Conservation (phyloP, 2,113 vertebrate genomes). For the Gallinago media region DNA sequence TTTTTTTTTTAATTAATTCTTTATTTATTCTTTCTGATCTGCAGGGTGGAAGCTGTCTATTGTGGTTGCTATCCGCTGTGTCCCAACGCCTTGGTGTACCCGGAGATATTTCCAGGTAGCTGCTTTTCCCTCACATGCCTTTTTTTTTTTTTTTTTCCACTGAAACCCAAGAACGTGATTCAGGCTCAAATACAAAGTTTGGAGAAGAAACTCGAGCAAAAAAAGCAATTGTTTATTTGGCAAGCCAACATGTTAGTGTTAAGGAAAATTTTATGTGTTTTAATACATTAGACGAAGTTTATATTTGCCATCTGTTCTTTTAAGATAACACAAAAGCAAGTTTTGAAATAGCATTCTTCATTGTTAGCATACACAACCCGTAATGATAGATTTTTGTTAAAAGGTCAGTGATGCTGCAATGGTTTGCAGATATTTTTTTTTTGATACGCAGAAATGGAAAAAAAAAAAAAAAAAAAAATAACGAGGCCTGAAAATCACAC, state of each 20-base stretch:
- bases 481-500: conserved; percentile 70
- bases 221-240: conserved; percentile 88
- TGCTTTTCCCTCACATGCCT: not conserved
- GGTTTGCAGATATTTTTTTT: conserved; percentile 76
- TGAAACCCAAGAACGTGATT: conserved; percentile 31
- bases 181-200: conserved; percentile 72
- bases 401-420: conserved; percentile 76
- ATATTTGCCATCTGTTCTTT: conserved; percentile 89
- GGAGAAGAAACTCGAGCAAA: conserved; percentile 79
- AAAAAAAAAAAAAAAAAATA: not conserved
- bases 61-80: conserved; percentile 95
- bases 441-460: conserved; percentile 45
- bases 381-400: conserved; percentile 79
- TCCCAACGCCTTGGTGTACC: conserved; percentile 92
- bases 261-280: conserved; percentile 86
- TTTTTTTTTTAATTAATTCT: not conserved
- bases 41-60: conserved; percentile 92
- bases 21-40: conserved; percentile 38
- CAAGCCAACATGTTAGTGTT: conserved; percentile 85
- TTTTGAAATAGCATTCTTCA: conserved; percentile 87
- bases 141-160: not conserved
- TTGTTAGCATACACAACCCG: conserved; percentile 84
- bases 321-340: conserved; percentile 88
- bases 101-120: conserved; percentile 95
- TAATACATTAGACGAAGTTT: conserved; percentile 88